Evolutionary conservation across 1,140 invertebrate genomes (phyloP).

Genomic region (Phymastichus coffea): DNA sequence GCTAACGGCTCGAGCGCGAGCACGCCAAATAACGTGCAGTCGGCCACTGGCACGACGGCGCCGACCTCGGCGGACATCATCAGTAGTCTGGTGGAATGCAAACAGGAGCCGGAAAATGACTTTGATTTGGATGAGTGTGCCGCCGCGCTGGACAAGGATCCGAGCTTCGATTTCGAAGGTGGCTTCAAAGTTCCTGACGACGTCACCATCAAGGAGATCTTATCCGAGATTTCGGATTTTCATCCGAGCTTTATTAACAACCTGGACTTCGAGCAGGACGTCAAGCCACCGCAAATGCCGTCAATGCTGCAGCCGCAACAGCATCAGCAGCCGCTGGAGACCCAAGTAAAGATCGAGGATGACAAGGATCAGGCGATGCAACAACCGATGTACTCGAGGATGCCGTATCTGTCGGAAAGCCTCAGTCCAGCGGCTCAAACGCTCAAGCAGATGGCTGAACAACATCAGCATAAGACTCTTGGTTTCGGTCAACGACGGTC

Average conservation of each 20-base stretch:
- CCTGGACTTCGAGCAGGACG: constrained; percentile 76
- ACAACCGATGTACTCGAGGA: constrained; percentile 53
- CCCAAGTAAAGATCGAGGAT: constrained; percentile 32
- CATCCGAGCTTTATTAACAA: constrained; percentile 81
- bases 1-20: constrained; percentile 23
- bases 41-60: constrained; percentile 44
- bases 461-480: constrained; percentile 85
- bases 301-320: constrained; percentile 31
- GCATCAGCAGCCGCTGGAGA: constrained; percentile 35
- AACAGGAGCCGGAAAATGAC: constrained; percentile 81
- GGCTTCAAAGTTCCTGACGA: constrained; percentile 82
- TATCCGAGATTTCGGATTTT: constrained; percentile 82
- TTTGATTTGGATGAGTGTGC: constrained; percentile 80
- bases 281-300: constrained; percentile 51
- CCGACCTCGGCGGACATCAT: constrained; percentile 46
- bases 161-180: constrained; percentile 72
- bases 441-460: constrained; percentile 93
- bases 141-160: constrained; percentile 77
- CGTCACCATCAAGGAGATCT: constrained; percentile 85
- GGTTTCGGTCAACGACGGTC: constrained; percentile 57
- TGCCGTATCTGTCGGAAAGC: constrained; percentile 48
- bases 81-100: constrained; percentile 73
- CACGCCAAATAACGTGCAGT: constrained; percentile 29
- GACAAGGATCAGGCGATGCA: constrained; percentile 34
- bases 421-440: constrained; percentile 86